Evolutionary conservation across 2,113 vertebrate species (phyloP), one percentile per base, ranked within the genome.

Genomic region (Oncorhynchus keta): DNA sequence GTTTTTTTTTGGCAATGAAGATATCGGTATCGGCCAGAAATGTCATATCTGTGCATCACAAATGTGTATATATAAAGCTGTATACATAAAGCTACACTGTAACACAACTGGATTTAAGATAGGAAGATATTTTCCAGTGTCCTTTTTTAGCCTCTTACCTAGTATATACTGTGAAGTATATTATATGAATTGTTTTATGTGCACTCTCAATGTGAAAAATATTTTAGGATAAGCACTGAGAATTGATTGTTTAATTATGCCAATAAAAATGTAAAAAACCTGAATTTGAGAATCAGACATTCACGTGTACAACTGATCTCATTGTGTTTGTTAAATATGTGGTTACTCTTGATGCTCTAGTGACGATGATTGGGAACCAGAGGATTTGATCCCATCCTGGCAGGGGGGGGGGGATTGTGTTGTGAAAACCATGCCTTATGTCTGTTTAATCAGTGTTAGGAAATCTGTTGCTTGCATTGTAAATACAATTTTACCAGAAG

Each of bases 401-500:
- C 68, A 72, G 57, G 24, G 73, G 68, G 67, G 67, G n/a, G 12
- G 51, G 22, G 16, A 3, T 48, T 48, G 32, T 45, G 39, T 45
- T 45, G 62, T 32, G 39, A 45, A 80, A 75, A 61, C 3, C 0
- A 26, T 35, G 18, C 8, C 5, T 9, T 82, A 68, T 74, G 61
- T 9, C 7, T 2, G 20, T 76, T 78, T 72, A 81, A 66, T 81
- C 71, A 67, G 71, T 55, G 65, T 4, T 73, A 35, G 57, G 59
- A 74, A 32, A 66, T 18, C 26, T 20, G 22, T 66, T 26, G 66
- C 65, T 81, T 84, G 76, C 70, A 61, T 74, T 74, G 75, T 80
- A 83, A 85, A 84, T 76, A 45, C 39, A 83, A 69, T 74, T 64
- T 39, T 70, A 72, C 51, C 83, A 87, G 78, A 83, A 75, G 79